phyloP scores from a whole-genome alignment of 2,888 invertebrate genomes.

The Homarus gammarus region DNA sequence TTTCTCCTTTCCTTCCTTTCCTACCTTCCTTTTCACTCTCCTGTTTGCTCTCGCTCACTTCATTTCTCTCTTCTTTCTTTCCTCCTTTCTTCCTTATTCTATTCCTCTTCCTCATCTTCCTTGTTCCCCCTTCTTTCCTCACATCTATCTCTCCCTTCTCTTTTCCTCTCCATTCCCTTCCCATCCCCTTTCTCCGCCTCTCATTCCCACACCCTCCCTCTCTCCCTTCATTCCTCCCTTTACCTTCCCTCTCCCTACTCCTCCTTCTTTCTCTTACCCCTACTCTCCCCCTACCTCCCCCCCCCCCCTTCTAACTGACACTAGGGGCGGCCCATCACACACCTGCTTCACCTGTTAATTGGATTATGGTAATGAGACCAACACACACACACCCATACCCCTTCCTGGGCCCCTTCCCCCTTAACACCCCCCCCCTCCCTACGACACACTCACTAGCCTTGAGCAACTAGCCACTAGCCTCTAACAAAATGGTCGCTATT shows the following conservation, averaged over 20 bases:
- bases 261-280: background rate
- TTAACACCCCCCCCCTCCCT: too few relatives aligned
- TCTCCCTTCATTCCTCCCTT: background rate
- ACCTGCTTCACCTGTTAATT: conserved; percentile 55
- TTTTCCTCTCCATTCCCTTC: background rate
- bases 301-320: background rate
- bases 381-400: too few relatives aligned
- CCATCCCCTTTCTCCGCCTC: background rate
- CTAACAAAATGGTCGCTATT: too few relatives aligned
- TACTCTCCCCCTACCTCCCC: background rate
- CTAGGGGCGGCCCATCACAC: conserved; percentile 18
- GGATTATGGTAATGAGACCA: conserved; percentile 53
- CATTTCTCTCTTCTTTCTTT: too few relatives aligned
- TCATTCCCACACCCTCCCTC: background rate
- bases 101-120: background rate
- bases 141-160: background rate
- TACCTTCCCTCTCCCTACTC: background rate
- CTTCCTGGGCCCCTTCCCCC: too few relatives aligned
- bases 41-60: too few relatives aligned
- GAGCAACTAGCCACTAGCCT: too few relatives aligned
- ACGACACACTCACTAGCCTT: background rate
- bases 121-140: background rate
- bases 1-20: too few relatives aligned
- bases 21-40: background rate
- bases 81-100: background rate